Base-by-base conservation (phyloP, 2,888 invertebrate genomes). In the Lasiommata megera region DNA sequence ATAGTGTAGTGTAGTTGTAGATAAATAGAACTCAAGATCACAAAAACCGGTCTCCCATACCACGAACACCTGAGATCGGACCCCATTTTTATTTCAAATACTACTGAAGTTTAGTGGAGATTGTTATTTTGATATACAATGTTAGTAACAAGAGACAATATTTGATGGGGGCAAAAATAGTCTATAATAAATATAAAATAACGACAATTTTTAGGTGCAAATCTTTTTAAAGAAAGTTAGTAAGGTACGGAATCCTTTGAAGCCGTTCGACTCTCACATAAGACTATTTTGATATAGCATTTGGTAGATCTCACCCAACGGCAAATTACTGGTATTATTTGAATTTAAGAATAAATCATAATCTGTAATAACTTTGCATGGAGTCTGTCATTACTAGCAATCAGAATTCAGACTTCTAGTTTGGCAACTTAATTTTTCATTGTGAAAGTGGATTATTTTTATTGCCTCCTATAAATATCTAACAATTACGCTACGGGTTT, bases 371-470 rank as follows among this genome's bases (percentile, higher is more conserved):
- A 44, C 28, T 44, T 43, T 23, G 43, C 23, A 11, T 14, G 18
- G 7, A 28, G 44, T 44, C 29, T 29, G 44, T 29, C 44, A 44
- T 44, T 44, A 44, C 16, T 44, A 7, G 46, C 31, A 31, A 29
- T 46, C 16, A 29, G 11, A 16, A 31, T 29, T 31, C 31, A 46
- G 46, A 31, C 46, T 9, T 46, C 29, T 31, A 28, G 29, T 44
- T 44, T 44, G 46, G 31, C 16, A 44, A 14, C 18, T 14, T 16
- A 16, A 31, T 9, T 46, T 46, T 46, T 11, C 2, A 11, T 51
- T 28, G 37, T 51, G 50, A 51, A 51, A 51, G 50, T 51, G 14
- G 37, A 14, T 37, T 50, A 38, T 37, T 50, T n/a, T n/a, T n/a
- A n/a, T n/a, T n/a, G n/a, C n/a, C 8, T 28, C 2, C 51, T 40